Conservation (phyloP, 2,888 invertebrate species). For the Crocallis elinguaria region DNA sequence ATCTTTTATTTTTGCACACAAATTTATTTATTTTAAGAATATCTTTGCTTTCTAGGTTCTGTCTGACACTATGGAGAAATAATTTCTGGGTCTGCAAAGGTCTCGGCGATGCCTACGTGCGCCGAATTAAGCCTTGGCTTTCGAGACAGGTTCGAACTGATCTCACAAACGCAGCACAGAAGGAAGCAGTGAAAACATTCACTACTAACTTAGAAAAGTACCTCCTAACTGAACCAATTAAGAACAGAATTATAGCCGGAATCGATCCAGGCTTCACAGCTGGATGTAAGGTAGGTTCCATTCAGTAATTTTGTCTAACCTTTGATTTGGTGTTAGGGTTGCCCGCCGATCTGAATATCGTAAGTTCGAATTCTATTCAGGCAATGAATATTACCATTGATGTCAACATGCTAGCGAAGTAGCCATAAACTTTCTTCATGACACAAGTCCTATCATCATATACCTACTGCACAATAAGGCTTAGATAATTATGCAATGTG, state of each 20-base stretch:
- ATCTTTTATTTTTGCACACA: too few species aligned
- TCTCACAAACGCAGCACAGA: constrained; percentile 90
- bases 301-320: not conserved
- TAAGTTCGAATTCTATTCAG: too few species aligned
- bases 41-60: constrained; percentile 58
- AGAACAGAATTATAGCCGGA: constrained; percentile 91
- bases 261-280: constrained; percentile 96
- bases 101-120: constrained; percentile 70
- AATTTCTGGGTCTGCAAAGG: constrained; percentile 71
- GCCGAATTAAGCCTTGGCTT: constrained; percentile 86
- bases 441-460: too few species aligned
- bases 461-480: too few species aligned
- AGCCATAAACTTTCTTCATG: too few species aligned
- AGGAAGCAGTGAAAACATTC: constrained; percentile 94
- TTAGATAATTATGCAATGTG: too few species aligned
- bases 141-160: constrained; percentile 89
- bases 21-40: too few species aligned
- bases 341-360: too few species aligned
- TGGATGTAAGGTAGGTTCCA: constrained; percentile 90
- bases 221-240: constrained; percentile 91
- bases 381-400: too few species aligned
- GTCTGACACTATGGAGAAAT: constrained; percentile 70
- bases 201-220: constrained; percentile 93
- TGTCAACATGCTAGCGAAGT: too few species aligned
- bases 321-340: too few species aligned